Evolutionary conservation across 2,797 vertebrate genomes (phyloP), one percentile per base, ranked within the genome.

Genomic region (Gadopsis marmoratus): DNA sequence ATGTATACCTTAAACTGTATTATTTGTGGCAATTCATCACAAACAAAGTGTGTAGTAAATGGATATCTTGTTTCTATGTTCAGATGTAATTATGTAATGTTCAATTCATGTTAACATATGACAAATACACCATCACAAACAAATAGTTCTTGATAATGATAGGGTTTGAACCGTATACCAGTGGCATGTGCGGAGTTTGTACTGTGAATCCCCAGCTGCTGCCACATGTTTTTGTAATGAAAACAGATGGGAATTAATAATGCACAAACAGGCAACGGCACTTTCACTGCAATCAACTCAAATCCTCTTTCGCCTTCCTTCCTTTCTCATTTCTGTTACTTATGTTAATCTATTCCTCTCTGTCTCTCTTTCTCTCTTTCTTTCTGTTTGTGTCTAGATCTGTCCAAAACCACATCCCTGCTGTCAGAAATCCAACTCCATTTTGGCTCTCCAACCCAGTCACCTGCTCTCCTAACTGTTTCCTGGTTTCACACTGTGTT

Each of bases 171-270:
- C 55, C 39, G 5, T 17, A 35, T 54, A 33, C 26, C 31, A 50
- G 54, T 53, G n/a, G 31, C 54, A 45, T 73, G 51, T 62, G 19
- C 9, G 26, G 11, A 10, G 61, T 79, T 81, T 73, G 31, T 50
- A 11, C 59, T 33, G 23, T 62, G 76, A 73, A 68, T 80, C 83
- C 50, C 76, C 76, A 74, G 82, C 87, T 83, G 74, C 51, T 54
- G 69, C 74, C 80, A 75, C 82, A 83, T 89, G 87, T 89, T 82
- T 74, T 80, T 76, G 79, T 88, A 91, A 91, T 93, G 84, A 90
- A 93, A 92, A 83, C 86, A 90, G 88, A 93, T 90, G 86, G 91
- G 82, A 83, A 92, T 94, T 92, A 93, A 89, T 84, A 83, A 89
- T 77, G 74, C 72, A 88, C 60, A 83, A 81, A 74, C 72, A 66